Evolutionary conservation across 2,888 invertebrate species (phyloP), one percentile per base, ranked within the genome.

Genomic region (Polydrusus pterygomalis): DNA sequence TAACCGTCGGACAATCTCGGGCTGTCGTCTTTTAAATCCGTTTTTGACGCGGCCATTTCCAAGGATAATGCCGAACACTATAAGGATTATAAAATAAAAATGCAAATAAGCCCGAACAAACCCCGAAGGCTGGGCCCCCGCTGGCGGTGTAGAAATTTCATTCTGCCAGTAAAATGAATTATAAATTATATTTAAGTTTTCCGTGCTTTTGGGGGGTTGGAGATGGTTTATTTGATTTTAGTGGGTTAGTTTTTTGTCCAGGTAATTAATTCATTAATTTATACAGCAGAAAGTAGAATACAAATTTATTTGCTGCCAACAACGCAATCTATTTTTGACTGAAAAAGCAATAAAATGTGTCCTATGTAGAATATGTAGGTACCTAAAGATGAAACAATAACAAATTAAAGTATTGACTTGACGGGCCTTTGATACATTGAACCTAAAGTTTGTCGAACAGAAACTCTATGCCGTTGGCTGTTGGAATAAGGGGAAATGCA

Each of bases 21-120:
- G 56, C 76, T 63, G 76, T 72, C 63, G 54, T 56, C 72, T 76
- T 51, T 45, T 56, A 76, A 76, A 76, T 76, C 76, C 76, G 71
- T 68, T 76, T 76, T 76, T 69, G 76, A 76, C 76, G 76, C 72
- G 74, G 54, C 77, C 64, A 77, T 73, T 77, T 74, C 70, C 77
- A 73, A 73, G 74, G 73, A 73, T 73, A 65, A 77, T 70, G 54
- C 67, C 70, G 77, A 73, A 73, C 70, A 74, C 70, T 77, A 70
- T 73, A 70, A 74, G 73, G 77, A 77, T 77, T 77, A 77, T 77
- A 70, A 77, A 77, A 74, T 73, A 77, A 77, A 77, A 77, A 77
- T 77, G 77, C 74, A 77, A 77, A 77, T 74, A 38, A 67, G 58
- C 30, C 13, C 49, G n/a, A 65, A 30, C 62, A 70, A 51, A 38